Evolutionary conservation across 1,140 invertebrate genomes (phyloP).

Genomic region (Ephestia elutella): DNA sequence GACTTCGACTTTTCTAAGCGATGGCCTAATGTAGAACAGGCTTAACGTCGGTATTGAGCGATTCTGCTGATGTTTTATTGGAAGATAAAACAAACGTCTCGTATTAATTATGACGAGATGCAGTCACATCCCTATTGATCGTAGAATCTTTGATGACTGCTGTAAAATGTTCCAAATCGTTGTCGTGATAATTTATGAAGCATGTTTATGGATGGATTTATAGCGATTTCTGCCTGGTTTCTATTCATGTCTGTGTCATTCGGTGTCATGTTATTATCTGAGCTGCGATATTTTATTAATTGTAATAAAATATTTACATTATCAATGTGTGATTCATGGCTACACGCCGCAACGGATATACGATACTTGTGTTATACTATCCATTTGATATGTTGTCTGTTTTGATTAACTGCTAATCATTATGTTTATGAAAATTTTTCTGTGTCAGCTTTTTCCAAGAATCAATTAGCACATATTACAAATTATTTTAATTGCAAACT

Average conservation of each 20-base stretch:
- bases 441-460: background rate
- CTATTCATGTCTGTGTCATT: constrained; percentile 5
- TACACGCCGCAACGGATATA: background rate
- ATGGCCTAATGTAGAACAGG: too few relatives aligned
- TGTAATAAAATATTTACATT: background rate
- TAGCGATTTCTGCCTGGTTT: constrained; percentile 37
- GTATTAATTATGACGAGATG: constrained; percentile 66
- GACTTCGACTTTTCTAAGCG: too few relatives aligned
- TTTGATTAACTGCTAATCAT: background rate
- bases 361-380: background rate
- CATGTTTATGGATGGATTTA: constrained; percentile 70
- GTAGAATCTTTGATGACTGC: constrained; percentile 67
- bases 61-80: constrained; percentile 64
- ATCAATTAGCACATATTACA: background rate
- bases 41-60: constrained; percentile 28
- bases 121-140: constrained; percentile 63
- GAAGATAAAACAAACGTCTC: constrained; percentile 71
- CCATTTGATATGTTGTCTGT: background rate
- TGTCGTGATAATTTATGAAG: constrained; percentile 71
- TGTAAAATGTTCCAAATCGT: constrained; percentile 72
- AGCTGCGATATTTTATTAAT: background rate
- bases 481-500: background rate
- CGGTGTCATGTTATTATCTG: background rate
- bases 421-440: background rate
- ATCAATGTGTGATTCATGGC: background rate